A percentile compares a stretch with the other conserved stretches of the same genome.
Evolutionary conservation across 2,888 invertebrate species (phyloP).

Genomic region (Orchesella flavescens): DNA sequence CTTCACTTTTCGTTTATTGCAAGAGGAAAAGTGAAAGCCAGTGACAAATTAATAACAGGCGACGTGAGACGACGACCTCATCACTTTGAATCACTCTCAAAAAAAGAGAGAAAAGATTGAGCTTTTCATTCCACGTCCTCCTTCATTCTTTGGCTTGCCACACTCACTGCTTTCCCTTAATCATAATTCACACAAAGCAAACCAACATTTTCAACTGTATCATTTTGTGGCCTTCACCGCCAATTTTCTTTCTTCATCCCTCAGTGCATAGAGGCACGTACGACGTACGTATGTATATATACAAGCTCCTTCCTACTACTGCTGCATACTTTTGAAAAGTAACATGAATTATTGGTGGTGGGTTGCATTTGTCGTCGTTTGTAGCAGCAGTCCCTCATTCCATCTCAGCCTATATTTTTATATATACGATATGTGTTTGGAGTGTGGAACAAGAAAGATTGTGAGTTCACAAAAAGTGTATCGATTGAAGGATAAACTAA

Average conservation of each 20-base stretch:
- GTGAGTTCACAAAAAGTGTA: slow-evolving; percentile 21
- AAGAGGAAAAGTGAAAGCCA: background rate
- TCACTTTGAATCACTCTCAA: background rate
- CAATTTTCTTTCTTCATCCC: too few relatives aligned
- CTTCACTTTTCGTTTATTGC: background rate
- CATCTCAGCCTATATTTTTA: too few relatives aligned
- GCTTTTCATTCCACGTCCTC: slow-evolving; percentile 32
- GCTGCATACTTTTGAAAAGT: background rate
- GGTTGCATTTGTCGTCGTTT: background rate
- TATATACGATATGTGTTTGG: too few relatives aligned
- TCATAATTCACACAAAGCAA: too few relatives aligned
- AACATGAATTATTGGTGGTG: background rate
- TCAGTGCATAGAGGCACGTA: background rate
- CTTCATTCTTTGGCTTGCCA: too few relatives aligned
- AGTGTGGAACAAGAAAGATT: too few relatives aligned
- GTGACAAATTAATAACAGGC: slow-evolving; percentile 32
- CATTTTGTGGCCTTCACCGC: too few relatives aligned
- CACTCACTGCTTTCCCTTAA: too few relatives aligned
- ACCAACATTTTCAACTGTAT: too few relatives aligned
- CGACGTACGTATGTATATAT: background rate
- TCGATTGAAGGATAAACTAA: slow-evolving; percentile 57
- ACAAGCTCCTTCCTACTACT: too few relatives aligned
- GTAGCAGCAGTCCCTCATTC: background rate
- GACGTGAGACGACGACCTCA: background rate
- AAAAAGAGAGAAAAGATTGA: background rate